Percentiles rank a stretch among this genome's conserved stretches.
phyloP scores from a whole-genome alignment of 2,113 vertebrate species.

The Urocolius indicus region DNA sequence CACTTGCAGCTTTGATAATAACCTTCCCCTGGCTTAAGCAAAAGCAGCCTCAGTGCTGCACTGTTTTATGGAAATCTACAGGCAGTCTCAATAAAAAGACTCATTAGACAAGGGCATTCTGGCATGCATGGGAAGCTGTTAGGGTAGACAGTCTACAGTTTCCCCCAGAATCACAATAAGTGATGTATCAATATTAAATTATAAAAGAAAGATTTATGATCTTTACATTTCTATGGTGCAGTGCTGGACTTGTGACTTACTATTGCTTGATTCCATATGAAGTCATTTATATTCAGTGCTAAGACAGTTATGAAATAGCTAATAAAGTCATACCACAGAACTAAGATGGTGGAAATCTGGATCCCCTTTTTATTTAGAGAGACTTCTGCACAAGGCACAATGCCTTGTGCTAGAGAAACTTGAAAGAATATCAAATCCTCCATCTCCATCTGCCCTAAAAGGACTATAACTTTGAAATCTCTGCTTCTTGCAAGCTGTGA shows the following conservation, averaged over 20 bases:
- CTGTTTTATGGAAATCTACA: background rate
- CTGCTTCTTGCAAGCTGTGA: background rate
- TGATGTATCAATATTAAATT: background rate
- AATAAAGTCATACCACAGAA: background rate
- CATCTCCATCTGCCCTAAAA: background rate
- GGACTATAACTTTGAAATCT: background rate
- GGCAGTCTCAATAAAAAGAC: background rate
- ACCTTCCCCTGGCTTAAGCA: background rate
- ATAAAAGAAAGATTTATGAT: background rate
- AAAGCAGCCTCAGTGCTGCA: background rate
- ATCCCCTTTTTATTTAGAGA: background rate
- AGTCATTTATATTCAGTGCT: background rate
- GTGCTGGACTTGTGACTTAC: background rate
- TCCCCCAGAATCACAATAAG: background rate
- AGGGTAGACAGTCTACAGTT: background rate
- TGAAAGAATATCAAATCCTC: background rate
- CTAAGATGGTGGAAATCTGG: background rate
- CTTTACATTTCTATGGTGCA: background rate
- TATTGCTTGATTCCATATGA: background rate
- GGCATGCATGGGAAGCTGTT: rapidly evolving
- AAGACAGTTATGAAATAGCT: background rate
- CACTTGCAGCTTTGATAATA: background rate
- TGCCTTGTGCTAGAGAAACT: background rate
- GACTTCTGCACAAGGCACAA: rapidly evolving
- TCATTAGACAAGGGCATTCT: background rate